These are phyloP conservation scores for Ormyrus nitidulus DNA, from an alignment of 2,888 invertebrate species.

Conservation along the genomic window DNA sequence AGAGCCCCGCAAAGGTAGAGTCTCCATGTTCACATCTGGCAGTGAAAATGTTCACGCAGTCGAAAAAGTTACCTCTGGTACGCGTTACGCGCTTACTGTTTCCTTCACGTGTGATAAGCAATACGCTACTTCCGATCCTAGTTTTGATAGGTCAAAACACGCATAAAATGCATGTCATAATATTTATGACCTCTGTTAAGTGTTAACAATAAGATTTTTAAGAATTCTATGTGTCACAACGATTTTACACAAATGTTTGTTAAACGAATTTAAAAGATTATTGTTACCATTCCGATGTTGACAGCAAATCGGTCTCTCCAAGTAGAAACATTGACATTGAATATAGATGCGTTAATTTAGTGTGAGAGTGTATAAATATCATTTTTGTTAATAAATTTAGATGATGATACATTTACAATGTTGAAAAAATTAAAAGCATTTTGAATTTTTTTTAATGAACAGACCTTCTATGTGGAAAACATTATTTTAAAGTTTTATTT, in stretches of 20 bases:
- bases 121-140: conserved; percentile 81
- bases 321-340: no score
- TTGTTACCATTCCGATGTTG: conserved; percentile 21
- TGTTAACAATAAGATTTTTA: conserved; percentile 31
- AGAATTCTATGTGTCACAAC: background rate
- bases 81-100: conserved; percentile 88
- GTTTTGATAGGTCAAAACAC: conserved; percentile 54
- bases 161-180: conserved; percentile 23
- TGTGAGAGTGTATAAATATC: no score
- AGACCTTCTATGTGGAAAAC: no score
- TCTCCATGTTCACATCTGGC: conserved; percentile 92
- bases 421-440: no score
- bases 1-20: conserved; percentile 86
- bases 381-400: no score
- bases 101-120: conserved; percentile 89
- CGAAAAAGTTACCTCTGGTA: conserved; percentile 86
- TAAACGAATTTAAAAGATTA: conserved; percentile 16
- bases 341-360: no score
- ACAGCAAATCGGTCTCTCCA: background rate
- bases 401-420: no score
- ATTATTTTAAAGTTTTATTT: no score
- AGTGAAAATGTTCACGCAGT: conserved; percentile 90
- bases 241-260: conserved; percentile 17
- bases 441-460: no score
- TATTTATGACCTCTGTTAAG: conserved; percentile 24